Base-by-base conservation (phyloP, 2,888 invertebrate species). In the Drosophila eohydei region DNA sequence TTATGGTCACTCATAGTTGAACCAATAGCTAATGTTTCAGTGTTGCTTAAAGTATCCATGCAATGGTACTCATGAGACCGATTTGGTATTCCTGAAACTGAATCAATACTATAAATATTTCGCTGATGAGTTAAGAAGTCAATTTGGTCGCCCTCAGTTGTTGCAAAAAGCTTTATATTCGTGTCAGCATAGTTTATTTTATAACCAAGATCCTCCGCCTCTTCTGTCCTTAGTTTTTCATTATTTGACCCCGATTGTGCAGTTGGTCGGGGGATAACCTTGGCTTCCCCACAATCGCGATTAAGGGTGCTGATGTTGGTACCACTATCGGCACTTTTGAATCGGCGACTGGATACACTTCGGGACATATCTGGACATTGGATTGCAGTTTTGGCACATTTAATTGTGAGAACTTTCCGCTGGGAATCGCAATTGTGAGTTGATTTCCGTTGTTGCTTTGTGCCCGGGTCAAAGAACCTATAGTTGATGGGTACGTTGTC, bases 401-500 rank as follows among this genome's bases (percentile, higher is more conserved):
- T 74, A 78, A 81, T 78, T 87, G 91, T 80, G 79, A 66, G 54
- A 83, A 84, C 63, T 89, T 88, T 83, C 88, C 89, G 86, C 78
- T 90, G 89, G 76, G 81, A 74, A 70, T 91, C 81, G 62, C 71
- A 16, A 82, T 48, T 46, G 66, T 79, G 66, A 74, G 83, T 36
- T 83, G 83, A 58, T 80, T 85, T 89, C 71, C 91, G 81, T 68
- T 87, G 83, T 77, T 92, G 91, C 71, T 92, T 92, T 88, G 91
- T 80, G 75, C 91, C 87, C 88, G 92, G 84, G 82, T 92, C 92
- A 90, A 92, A 91, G 92, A 92, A 84, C 88, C 92, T 74, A 89
- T 91, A 91, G 91, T 92, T 90, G 91, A 92, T 80, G 88, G 91
- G 83, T 89, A 92, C 87, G 89, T 88, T 78, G 88, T 92, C 92